Conservation (phyloP, 2,797 vertebrate species). For the Pipistrellus nathusii region DNA sequence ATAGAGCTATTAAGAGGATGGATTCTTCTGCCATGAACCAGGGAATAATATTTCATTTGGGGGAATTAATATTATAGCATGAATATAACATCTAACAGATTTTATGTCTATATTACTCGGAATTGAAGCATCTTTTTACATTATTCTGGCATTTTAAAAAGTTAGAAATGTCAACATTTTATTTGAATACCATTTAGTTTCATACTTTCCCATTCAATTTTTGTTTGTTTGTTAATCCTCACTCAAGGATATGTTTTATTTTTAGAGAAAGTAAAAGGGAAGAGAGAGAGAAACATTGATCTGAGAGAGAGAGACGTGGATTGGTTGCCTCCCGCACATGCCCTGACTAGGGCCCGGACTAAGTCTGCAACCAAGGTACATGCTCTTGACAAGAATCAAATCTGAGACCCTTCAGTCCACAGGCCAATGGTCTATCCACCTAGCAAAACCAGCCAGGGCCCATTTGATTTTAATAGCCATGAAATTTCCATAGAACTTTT, state of each 20-base stretch:
- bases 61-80: neutral
- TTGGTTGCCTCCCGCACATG: too few relatives aligned
- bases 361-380: too few relatives aligned
- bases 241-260: too few relatives aligned
- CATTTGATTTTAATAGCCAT: neutral
- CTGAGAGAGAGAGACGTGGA: too few relatives aligned
- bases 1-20: neutral
- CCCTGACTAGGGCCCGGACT: too few relatives aligned
- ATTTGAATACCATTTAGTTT: neutral
- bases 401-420: too few relatives aligned
- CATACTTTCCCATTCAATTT: neutral
- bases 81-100: neutral
- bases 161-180: neutral
- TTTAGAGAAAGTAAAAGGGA: too few relatives aligned
- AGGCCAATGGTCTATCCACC: too few relatives aligned
- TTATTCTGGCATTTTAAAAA: neutral
- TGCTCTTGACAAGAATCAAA: too few relatives aligned
- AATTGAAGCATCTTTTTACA: neutral
- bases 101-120: neutral
- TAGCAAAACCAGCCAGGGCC: too few relatives aligned
- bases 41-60: neutral
- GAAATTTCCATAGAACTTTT: neutral
- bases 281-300: too few relatives aligned
- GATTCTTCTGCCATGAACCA: neutral
- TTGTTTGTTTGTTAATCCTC: too few relatives aligned